These are phyloP conservation scores for Micromussa lordhowensis DNA, from an alignment of 92 coral and sea anemone species.

Conservation along the genomic window DNA sequence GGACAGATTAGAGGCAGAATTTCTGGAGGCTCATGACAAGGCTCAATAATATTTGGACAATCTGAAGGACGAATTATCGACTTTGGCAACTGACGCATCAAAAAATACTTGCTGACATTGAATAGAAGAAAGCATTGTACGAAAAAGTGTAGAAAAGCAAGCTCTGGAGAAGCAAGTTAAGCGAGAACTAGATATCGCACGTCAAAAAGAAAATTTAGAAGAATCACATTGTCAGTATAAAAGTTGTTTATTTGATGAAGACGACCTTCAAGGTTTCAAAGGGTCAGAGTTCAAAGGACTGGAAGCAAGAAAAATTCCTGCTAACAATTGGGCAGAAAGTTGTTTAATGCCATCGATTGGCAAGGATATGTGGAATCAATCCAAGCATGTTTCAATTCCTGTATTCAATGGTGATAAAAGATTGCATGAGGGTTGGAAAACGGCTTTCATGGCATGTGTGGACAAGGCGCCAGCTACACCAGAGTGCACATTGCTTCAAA, in stretches of 20 bases:
- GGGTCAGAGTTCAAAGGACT: background rate
- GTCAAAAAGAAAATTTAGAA: no score
- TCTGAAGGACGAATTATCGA: slow-evolving; percentile 57
- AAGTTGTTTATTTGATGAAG: no score
- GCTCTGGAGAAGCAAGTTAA: no score
- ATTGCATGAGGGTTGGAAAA: slow-evolving; percentile 61
- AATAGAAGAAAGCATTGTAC: background rate
- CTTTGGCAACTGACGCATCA: slow-evolving; percentile 36
- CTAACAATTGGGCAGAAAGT: background rate
- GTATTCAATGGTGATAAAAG: slow-evolving; percentile 59
- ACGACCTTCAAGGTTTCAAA: background rate
- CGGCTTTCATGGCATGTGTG: slow-evolving; percentile 73
- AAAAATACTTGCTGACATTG: slow-evolving; percentile 16
- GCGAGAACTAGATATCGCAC: no score
- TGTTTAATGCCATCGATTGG: background rate
- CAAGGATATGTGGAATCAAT: slow-evolving; percentile 51
- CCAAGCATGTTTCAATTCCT: slow-evolving; percentile 71
- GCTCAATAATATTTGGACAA: slow-evolving; percentile 64
- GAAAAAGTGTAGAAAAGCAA: no score
- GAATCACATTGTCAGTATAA: no score
- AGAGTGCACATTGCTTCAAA: slow-evolving; percentile 68
- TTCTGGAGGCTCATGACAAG: slow-evolving; percentile 43
- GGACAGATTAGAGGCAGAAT: slow-evolving; percentile 55
- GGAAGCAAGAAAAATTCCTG: background rate
- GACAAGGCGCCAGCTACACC: slow-evolving; percentile 77